Evolutionary conservation across 1,140 invertebrate species (phyloP), one percentile per base, ranked within the genome.

Genomic region (Nasonia longicornis): DNA sequence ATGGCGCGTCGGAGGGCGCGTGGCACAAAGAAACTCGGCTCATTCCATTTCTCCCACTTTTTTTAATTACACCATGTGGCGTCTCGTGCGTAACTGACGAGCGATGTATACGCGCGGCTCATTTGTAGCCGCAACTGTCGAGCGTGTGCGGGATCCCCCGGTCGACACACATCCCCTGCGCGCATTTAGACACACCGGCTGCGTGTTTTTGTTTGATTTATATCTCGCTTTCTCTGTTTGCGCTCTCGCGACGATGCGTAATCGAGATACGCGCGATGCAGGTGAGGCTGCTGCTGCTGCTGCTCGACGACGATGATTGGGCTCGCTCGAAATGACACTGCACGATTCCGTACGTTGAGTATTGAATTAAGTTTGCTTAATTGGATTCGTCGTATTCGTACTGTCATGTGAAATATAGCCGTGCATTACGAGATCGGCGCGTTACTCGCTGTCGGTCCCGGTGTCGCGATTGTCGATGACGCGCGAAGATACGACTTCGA

Each of bases 11-110:
- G 82, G 84, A 58, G 75, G 86, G 77, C 87, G 86, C 88, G 87
- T 89, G 86, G 85, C 86, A 88, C 88, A 89, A 89, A 90, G 86
- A 87, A 84, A 76, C 22, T 52, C n/a, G 31, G 16, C 12, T 14
- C 35, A 16, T 29, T 66, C 45, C 10, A 35, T 66, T 38, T 76
- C 52, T 64, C 84, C 82, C 77, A 6, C 82, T 86, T 86, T 88
- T 86, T 89, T 90, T 90, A 90, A 89, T 89, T 90, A 86, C 86
- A 86, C 87, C 89, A 90, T 89, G 88, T 89, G 89, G 88, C 82
- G 79, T 45, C 67, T 83, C 80, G 78, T 42, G 78, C 70, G 48
- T 75, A 77, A 78, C 79, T 79, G 82, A 80, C 74, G 80, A 64
- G 77, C 64, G 73, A 71, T 75, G 74, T 72, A 48, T 31, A 26